Conservation (phyloP, 2,888 invertebrate species). For the Xestobium rufovillosum region DNA sequence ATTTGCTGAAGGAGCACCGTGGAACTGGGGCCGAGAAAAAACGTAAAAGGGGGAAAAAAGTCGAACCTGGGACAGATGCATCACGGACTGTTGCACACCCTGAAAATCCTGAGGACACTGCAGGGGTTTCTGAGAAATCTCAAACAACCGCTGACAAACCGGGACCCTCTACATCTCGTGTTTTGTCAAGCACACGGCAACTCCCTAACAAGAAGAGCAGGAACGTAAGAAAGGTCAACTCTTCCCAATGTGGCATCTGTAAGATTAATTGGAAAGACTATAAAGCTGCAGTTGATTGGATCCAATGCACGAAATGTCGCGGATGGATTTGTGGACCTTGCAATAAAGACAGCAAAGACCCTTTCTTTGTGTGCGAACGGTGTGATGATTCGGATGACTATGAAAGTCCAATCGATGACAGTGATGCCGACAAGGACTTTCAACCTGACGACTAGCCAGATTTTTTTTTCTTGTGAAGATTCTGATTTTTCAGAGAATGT, state of each 20-base stretch:
- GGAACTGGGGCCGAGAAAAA: constrained; percentile 5
- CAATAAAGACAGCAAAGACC: constrained; percentile 1
- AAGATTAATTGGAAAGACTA: constrained; percentile 5
- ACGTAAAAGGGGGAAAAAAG: constrained; percentile 5
- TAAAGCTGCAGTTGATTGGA: constrained; percentile 5
- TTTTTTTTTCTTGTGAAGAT: too few species aligned
- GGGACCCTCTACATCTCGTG: constrained; percentile 1
- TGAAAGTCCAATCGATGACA: background rate
- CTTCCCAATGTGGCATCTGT: constrained; percentile 3
- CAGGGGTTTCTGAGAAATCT: constrained; percentile 2
- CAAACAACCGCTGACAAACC: constrained; percentile 5
- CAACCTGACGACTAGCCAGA: too few species aligned
- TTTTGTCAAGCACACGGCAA: constrained; percentile 3
- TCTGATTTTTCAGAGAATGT: too few species aligned
- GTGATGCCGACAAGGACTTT: background rate
- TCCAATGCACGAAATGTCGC: constrained; percentile 3
- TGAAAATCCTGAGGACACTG: constrained; percentile 2
- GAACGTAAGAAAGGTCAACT: constrained; percentile 1
- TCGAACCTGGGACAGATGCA: constrained; percentile 4
- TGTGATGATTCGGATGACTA: background rate
- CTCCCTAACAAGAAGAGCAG: constrained; percentile 5
- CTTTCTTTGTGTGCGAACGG: constrained; percentile 2
- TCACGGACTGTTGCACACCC: constrained; percentile 2
- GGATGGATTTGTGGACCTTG: constrained; percentile 2
- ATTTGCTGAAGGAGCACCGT: constrained; percentile 6